Conservation (phyloP, 2,888 invertebrate genomes). For the Molorchus minor region DNA sequence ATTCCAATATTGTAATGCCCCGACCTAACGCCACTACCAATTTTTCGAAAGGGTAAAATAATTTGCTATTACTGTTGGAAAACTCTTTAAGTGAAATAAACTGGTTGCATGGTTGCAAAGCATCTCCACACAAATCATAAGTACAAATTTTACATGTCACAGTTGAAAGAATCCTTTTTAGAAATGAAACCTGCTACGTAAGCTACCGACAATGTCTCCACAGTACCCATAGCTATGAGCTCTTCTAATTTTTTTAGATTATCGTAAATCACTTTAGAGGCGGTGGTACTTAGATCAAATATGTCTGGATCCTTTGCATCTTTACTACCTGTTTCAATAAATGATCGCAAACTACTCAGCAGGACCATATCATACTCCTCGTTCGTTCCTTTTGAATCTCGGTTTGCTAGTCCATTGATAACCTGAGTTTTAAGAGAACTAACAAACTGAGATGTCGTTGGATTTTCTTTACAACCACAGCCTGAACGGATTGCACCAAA, state of each 20-base stretch:
- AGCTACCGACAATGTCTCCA: not conserved
- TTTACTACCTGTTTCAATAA: not conserved
- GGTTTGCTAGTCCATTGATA: constrained; percentile 22
- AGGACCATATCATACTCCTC: too few species aligned
- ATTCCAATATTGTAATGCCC: not conserved
- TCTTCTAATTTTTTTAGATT: not conserved
- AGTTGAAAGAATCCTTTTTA: not conserved
- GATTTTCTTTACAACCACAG: constrained; percentile 35
- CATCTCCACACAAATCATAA: not conserved
- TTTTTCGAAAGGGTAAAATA: not conserved
- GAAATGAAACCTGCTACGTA: not conserved
- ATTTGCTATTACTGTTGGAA: not conserved
- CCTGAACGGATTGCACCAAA: constrained; percentile 31
- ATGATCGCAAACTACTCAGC: not conserved
- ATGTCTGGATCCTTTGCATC: not conserved
- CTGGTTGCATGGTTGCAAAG: not conserved
- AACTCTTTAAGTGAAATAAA: not conserved
- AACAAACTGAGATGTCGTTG: constrained; percentile 26
- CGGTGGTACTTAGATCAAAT: not conserved
- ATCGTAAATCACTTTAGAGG: not conserved
- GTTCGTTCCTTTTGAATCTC: not conserved
- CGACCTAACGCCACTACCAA: not conserved
- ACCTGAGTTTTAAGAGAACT: constrained; percentile 26
- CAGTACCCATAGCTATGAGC: not conserved
- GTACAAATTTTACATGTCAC: not conserved